Evolutionary conservation across 92 coral and sea anemone species (phyloP).

Genomic region (Bergia sp.): DNA sequence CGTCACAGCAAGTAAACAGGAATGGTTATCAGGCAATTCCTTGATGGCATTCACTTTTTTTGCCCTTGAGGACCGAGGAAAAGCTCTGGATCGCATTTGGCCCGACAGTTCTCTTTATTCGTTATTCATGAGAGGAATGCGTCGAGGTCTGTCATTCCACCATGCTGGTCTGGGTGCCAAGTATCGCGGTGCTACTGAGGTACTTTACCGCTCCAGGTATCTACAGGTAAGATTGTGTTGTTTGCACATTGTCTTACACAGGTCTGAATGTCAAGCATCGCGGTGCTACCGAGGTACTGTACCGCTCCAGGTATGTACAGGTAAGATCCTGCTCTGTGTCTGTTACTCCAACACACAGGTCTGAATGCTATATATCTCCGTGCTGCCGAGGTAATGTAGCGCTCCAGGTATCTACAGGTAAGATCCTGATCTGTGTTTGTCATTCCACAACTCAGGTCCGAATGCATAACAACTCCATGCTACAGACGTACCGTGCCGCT

Average conservation of each 20-base stretch:
- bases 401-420: conserved; percentile 62
- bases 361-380: conserved; percentile 21
- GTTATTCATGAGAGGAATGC: conserved; percentile 46
- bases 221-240: conserved; percentile 42
- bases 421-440: neutral
- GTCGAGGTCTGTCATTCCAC: conserved; percentile 71
- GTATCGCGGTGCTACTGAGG: conserved; percentile 57
- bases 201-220: conserved; percentile 66
- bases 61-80: conserved; percentile 31
- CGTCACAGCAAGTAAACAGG: neutral
- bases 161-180: conserved; percentile 62
- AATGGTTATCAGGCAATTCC: neutral
- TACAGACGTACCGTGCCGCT: conserved; percentile 70
- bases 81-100: conserved; percentile 44
- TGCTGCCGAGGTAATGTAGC: conserved; percentile 68
- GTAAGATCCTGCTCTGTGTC: conserved; percentile 12
- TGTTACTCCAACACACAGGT: neutral
- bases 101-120: neutral
- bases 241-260: too few species aligned
- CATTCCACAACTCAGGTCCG: neutral
- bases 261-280: conserved; percentile 36
- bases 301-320: conserved; percentile 64
- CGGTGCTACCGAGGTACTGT: conserved; percentile 64
- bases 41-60: neutral
- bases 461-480: conserved; percentile 18